phyloP scores from a whole-genome alignment of 2,113 vertebrate genomes.

The Penelope pileata region DNA sequence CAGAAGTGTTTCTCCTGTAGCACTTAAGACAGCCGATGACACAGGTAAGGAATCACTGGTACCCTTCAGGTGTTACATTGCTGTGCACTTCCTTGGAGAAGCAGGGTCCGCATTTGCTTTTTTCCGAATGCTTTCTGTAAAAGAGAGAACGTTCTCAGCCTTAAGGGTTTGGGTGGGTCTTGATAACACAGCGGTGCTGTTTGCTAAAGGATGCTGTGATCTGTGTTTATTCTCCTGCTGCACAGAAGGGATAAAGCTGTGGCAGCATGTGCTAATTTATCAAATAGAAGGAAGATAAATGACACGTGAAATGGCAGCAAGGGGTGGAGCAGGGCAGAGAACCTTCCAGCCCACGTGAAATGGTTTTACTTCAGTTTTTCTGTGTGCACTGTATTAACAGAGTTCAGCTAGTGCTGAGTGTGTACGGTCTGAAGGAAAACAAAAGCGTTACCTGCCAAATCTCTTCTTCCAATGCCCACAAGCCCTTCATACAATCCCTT shows the following conservation, averaged over 20 bases:
- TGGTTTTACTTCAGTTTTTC: background rate
- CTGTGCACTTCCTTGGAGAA: constrained; percentile 79
- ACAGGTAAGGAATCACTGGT: fast-evolving
- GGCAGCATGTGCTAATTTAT: background rate
- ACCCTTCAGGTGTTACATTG: constrained; percentile 74
- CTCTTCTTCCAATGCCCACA: constrained; percentile 81
- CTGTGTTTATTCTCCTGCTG: background rate
- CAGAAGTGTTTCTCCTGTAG: background rate
- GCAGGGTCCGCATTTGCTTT: constrained; percentile 81
- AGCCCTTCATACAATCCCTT: constrained; percentile 89
- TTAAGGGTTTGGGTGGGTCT: background rate
- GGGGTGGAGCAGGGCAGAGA: background rate
- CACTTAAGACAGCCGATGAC: fast-evolving
- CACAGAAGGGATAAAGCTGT: background rate
- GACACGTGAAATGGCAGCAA: background rate
- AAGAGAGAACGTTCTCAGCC: background rate
- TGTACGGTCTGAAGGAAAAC: background rate
- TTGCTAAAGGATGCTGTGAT: background rate
- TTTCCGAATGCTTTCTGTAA: constrained; percentile 87
- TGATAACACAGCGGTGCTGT: background rate
- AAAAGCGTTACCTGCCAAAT: constrained; percentile 84
- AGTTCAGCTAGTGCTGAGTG: background rate
- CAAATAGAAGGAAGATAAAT: background rate
- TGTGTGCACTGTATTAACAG: background rate
- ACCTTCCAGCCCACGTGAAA: background rate